These are phyloP conservation scores for Anser cygnoides DNA, from an alignment of 2,113 vertebrate species.

Conservation along the genomic window DNA sequence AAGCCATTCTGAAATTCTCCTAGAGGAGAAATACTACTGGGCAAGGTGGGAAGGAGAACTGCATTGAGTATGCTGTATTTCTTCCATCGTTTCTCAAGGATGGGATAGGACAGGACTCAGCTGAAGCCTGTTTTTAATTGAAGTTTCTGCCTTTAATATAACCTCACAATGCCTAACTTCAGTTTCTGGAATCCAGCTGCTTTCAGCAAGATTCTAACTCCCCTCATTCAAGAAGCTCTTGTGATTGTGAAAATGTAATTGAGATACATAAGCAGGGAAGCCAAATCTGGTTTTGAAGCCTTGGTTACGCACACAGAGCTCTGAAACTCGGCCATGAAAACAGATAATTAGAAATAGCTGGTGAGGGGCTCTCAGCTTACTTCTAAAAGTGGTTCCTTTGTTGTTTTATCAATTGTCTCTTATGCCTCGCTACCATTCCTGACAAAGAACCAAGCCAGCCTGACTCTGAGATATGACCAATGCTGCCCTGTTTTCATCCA, in stretches of 20 bases:
- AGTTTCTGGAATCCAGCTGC: background rate
- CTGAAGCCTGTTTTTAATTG: background rate
- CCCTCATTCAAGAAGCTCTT: background rate
- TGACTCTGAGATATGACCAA: background rate
- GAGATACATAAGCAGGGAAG: constrained; percentile 3
- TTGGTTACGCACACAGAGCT: background rate
- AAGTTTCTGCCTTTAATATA: background rate
- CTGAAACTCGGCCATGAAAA: background rate
- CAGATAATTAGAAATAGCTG: constrained; percentile 7
- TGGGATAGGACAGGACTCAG: background rate
- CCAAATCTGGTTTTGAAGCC: background rate
- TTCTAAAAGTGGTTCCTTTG: constrained; percentile 26
- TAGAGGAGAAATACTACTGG: background rate
- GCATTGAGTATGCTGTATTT: background rate
- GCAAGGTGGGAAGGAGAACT: background rate
- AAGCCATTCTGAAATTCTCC: background rate
- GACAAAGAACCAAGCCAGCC: background rate
- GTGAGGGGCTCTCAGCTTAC: constrained; percentile 15
- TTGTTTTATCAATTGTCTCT: background rate
- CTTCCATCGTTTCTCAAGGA: background rate
- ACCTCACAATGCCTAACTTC: background rate
- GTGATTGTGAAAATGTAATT: background rate
- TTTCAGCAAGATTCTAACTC: background rate
- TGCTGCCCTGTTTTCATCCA: background rate
- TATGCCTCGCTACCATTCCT: background rate